Evolutionary conservation across 2,113 vertebrate genomes (phyloP).

Genomic region (Boulengeromyrus knoepffleri): DNA sequence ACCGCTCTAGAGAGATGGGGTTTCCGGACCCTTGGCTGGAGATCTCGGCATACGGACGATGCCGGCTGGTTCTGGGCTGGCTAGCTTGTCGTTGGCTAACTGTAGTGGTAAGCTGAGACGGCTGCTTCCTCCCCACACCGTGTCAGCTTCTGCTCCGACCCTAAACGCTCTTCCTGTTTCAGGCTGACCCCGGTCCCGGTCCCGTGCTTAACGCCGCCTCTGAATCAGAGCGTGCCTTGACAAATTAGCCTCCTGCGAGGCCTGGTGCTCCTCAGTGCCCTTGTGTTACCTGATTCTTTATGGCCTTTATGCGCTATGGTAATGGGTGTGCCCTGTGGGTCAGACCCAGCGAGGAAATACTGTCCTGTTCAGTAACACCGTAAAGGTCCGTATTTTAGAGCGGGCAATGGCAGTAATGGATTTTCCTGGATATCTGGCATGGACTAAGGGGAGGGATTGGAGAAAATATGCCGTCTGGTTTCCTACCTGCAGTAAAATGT

Average conservation of each 20-base stretch:
- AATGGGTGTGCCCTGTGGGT: constrained; percentile 1
- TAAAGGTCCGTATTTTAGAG: neutral
- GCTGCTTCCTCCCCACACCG: neutral
- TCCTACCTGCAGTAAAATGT: constrained; percentile 5
- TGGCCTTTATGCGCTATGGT: neutral
- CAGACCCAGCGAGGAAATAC: neutral
- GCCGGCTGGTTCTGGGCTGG: neutral
- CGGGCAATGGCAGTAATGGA: neutral
- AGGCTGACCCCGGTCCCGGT: neutral
- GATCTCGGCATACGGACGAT: neutral
- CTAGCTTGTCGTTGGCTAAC: neutral
- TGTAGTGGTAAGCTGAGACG: neutral
- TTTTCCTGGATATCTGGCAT: neutral
- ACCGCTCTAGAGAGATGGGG: neutral
- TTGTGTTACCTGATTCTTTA: constrained; percentile 1
- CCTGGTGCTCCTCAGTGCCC: neutral
- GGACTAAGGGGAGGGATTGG: neutral
- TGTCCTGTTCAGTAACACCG: neutral
- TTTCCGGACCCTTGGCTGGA: neutral
- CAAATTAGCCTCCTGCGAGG: neutral
- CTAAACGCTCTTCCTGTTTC: neutral
- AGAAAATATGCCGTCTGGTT: neutral
- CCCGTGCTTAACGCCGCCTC: neutral
- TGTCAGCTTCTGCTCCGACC: neutral
- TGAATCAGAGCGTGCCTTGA: neutral